phyloP scores from a whole-genome alignment of 2,113 vertebrate genomes.

The Nansenia antarctica region DNA sequence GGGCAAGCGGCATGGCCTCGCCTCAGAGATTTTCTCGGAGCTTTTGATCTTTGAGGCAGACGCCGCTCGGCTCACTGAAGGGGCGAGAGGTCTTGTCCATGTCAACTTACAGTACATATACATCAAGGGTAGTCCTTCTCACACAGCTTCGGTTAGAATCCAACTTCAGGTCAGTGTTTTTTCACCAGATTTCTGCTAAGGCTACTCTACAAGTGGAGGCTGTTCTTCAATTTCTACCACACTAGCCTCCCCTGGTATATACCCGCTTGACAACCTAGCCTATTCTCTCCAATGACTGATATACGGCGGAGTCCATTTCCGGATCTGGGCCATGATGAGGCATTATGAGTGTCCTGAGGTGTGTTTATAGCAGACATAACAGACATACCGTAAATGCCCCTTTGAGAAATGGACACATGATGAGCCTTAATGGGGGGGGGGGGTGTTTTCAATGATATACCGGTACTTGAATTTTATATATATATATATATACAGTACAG shows the following conservation, averaged over 20 bases:
- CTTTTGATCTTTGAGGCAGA: constrained; percentile 46
- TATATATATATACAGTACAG: no score
- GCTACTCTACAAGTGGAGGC: no score
- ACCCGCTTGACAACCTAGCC: not conserved
- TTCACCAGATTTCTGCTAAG: not conserved
- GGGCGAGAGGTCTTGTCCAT: constrained; percentile 16
- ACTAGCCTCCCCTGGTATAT: no score
- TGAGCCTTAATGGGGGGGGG: not conserved
- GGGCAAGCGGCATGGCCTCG: constrained; percentile 6
- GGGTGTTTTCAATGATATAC: no score
- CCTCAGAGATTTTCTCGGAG: constrained; percentile 29
- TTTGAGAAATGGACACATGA: not conserved
- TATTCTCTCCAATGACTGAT: not conserved
- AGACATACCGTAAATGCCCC: no score
- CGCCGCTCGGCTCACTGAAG: constrained; percentile 11
- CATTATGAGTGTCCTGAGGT: not conserved
- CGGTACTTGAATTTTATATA: no score
- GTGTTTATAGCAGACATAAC: not conserved
- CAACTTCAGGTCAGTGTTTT: not conserved
- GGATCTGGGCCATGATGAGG: not conserved
- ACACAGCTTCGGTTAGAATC: not conserved
- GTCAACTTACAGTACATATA: no score
- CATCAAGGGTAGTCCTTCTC: constrained; percentile 5
- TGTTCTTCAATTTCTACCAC: no score
- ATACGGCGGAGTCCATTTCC: not conserved